Evolutionary conservation across 2,113 vertebrate genomes (phyloP), one percentile per base, ranked within the genome.

Genomic region (Rhipidura dahli): DNA sequence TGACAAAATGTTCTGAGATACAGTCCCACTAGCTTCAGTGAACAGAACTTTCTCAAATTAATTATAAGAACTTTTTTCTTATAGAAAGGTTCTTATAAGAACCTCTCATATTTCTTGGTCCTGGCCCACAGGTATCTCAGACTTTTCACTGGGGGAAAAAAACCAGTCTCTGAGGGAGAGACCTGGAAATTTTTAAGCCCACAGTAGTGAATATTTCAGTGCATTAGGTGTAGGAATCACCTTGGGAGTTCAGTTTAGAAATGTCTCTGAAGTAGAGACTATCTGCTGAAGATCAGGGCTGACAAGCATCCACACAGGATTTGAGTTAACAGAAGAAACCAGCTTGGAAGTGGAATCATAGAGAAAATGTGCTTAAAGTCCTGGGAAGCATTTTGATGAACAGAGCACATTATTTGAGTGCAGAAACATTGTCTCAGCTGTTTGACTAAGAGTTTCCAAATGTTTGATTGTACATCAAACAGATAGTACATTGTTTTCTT

Each of bases 381-480:
- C 73, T 68, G n/a, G 13, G 60, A 56, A 80, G 76, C 40, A 2
- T 92, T 96, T 87, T 73, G 83, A 86, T 73, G 72, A 94, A 33
- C 42, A 53, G 83, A 89, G 61, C 44, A 15, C n/a, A 24, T 88
- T 86, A 51, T 78, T 90, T 6, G 51, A 88, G 72, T 40, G 44
- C 11, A 59, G 90, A 79, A 95, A 63, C 60, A 59, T 88, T 63
- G 63, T 92, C 68, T 96, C 90, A 71, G 92, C 88, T 96, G 72
- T 87, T 95, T 93, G 88, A 92, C 60, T 88, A 60, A 94, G 83
- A 95, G 77, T 94, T 96, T 94, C 93, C 95, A 92, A 95, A 50
- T 75, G 68, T 91, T 84, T 79, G 26, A 61, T 82, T 39, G 80
- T 40, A 37, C 51, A 37, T 37, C 57, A 59, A 59, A 59, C n/a